These are phyloP conservation scores for Nymphicus hollandicus DNA, from an alignment of 2,113 vertebrate genomes.

Conservation along the genomic window DNA sequence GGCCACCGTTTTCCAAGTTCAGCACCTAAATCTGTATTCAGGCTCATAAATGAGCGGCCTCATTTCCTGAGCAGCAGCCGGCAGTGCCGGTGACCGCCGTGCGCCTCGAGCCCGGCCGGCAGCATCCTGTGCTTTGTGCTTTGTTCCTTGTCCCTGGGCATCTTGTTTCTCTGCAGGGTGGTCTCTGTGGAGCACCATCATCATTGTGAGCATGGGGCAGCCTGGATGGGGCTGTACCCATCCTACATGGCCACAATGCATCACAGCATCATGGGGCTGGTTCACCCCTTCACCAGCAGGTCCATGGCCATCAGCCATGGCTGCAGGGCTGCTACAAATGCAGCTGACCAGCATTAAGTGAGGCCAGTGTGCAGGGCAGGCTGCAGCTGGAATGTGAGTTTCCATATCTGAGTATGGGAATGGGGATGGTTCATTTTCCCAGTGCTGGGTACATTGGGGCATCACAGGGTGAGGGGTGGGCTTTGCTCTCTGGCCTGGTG, in stretches of 20 bases:
- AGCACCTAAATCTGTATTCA: neutral
- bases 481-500: neutral
- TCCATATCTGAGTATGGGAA: rapidly evolving
- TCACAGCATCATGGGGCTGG: neutral
- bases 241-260: rapidly evolving
- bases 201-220: neutral
- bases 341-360: neutral
- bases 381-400: neutral
- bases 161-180: neutral
- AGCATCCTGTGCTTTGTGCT: neutral
- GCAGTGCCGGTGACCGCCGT: rapidly evolving
- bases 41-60: neutral
- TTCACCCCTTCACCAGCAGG: rapidly evolving
- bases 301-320: neutral
- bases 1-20: neutral
- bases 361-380: rapidly evolving
- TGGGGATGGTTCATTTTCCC: neutral
- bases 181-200: neutral
- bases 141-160: neutral
- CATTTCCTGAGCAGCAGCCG: neutral
- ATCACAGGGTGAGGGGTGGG: rapidly evolving
- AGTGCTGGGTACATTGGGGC: rapidly evolving
- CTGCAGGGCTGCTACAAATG: neutral
- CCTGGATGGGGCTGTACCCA: neutral
- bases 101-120: neutral